Base-by-base conservation (phyloP, 1,140 invertebrate genomes). In the Alviniconcha marisindica region DNA sequence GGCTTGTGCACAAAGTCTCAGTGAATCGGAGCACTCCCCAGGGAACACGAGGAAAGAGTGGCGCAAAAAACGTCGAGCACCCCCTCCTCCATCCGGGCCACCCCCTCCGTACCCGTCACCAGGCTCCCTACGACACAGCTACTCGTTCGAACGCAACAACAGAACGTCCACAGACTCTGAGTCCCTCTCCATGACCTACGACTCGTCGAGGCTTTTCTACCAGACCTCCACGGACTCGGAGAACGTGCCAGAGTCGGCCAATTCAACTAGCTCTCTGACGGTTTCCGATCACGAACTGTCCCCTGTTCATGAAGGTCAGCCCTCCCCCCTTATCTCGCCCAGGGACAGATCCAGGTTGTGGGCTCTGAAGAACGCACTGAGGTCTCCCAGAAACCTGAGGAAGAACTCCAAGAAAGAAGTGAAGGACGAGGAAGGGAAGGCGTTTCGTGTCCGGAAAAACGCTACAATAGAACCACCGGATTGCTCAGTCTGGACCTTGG, bases 371-470 rank as follows among this genome's bases (percentile, higher is more conserved):
- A 76, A 63, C 77, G 76, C 69, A 28, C 51, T 83, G 14, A 77
- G 40, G 63, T 83, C 82, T 1, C 82, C 82, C 31, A 83, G 44
- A n/a, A 78, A 79, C 74, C 28, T 83, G 21, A 42, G 82, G 42
- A 83, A 79, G 69, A 31, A 44, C n/a, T 54, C 77, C 44, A 24
- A 44, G 33, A 31, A 28, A 24, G 77, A 79, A 14, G 31, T n/a
- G 0, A 78, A 71, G 15, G 44, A 48, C 10, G 38, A 71, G 21
- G 60, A 78, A 5, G 48, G 36, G 33, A 36, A n/a, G 40, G 28
- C 24, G 51, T 40, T 38, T 24, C 24, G 31, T 24, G 63, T 42
- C 21, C 48, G 40, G 74, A 77, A 38, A 51, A 33, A 48, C 36
- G 38, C 48, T 38, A 83, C 60, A 14, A 71, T 83, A 14, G 56